Conservation (phyloP, 1,140 invertebrate species). For the Lutraria rhynchaena region DNA sequence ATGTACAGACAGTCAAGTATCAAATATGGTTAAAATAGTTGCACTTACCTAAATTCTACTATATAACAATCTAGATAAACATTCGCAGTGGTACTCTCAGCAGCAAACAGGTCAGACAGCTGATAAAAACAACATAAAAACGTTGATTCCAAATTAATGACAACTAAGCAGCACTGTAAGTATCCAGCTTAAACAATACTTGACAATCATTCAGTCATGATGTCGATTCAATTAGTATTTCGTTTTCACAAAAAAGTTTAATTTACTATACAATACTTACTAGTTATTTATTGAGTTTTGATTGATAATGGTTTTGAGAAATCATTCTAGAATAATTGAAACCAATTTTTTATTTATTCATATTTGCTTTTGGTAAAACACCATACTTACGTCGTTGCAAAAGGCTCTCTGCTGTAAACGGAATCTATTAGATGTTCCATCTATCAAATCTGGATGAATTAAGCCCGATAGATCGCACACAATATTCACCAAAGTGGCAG, state of each 20-base stretch:
- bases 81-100: not conserved
- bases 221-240: too few species aligned
- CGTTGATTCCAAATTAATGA: too few species aligned
- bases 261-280: not conserved
- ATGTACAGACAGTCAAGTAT: too few species aligned
- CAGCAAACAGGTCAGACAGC: not conserved
- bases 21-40: too few species aligned
- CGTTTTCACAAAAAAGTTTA: too few species aligned
- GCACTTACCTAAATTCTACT: conserved; percentile 16
- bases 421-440: conserved; percentile 6
- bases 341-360: too few species aligned
- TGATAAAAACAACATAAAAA: conserved; percentile 12
- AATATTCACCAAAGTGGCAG: conserved; percentile 21
- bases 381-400: conserved; percentile 17
- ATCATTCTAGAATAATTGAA: too few species aligned
- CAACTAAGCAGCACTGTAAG: too few species aligned
- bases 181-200: too few species aligned
- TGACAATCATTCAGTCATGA: too few species aligned
- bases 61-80: conserved; percentile 26
- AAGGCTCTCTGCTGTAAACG: not conserved
- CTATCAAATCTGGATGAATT: not conserved
- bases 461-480: not conserved
- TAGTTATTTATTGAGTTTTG: conserved; percentile 1
- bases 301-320: too few species aligned
- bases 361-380: too few species aligned